Percentiles rank a stretch among this genome's conserved stretches.
Evolutionary conservation across 2,113 vertebrate species (phyloP).

Genomic region (Tetrax tetrax): DNA sequence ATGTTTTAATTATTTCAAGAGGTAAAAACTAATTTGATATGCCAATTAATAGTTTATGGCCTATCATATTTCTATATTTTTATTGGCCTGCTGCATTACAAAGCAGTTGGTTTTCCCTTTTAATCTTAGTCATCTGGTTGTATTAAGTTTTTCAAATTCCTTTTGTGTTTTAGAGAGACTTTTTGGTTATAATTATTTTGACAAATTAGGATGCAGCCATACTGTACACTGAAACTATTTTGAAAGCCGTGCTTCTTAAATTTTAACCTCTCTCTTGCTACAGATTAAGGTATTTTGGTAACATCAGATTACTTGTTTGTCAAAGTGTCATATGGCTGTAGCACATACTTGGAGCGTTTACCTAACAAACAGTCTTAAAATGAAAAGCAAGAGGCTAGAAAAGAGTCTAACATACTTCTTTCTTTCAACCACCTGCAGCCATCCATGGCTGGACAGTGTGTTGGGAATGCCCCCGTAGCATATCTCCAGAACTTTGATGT

Average conservation of each 20-base stretch:
- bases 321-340: neutral
- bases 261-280: neutral
- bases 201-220: neutral
- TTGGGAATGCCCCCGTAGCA: slow-evolving; percentile 80
- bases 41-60: neutral
- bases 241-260: neutral
- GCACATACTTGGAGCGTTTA: neutral
- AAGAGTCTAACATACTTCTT: neutral
- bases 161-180: neutral
- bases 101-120: neutral
- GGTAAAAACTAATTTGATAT: neutral
- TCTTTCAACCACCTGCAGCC: slow-evolving; percentile 64
- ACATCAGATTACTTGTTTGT: neutral
- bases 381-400: neutral
- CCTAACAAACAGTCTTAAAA: neutral
- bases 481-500: slow-evolving; percentile 82
- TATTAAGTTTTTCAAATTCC: neutral
- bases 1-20: neutral
- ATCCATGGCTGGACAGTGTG: slow-evolving; percentile 82
- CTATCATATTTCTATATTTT: neutral
- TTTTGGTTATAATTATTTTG: neutral
- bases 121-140: neutral
- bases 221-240: neutral
- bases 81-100: neutral
- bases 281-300: neutral